These are phyloP conservation scores for Parauchenoglanis ngamensis DNA, from an alignment of 2,797 vertebrate genomes.

Conservation along the genomic window DNA sequence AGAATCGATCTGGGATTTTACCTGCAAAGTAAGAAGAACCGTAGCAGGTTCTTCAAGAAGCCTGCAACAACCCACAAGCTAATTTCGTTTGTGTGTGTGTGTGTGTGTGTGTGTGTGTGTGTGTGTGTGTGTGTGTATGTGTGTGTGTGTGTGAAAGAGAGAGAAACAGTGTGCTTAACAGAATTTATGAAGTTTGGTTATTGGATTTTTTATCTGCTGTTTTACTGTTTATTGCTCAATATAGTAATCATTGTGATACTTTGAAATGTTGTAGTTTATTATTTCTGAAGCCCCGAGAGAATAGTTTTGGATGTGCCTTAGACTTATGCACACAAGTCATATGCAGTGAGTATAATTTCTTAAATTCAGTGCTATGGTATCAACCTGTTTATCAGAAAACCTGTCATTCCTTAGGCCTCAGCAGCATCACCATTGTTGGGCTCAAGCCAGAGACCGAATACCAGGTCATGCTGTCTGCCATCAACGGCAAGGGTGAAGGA, in stretches of 20 bases:
- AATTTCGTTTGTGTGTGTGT: neutral
- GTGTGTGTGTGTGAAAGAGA: neutral
- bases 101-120: neutral
- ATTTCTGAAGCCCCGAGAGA: neutral
- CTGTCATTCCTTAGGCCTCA: conserved; percentile 72
- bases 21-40: neutral
- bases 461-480: conserved; percentile 85
- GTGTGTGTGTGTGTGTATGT: neutral
- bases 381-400: conserved; percentile 19
- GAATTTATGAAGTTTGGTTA: too few relatives aligned
- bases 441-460: conserved; percentile 91
- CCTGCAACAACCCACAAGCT: neutral
- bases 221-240: neutral
- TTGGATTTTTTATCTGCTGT: neutral
- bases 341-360: neutral
- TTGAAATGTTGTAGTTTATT: neutral
- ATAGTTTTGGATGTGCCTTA: neutral
- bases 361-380: neutral
- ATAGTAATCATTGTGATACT: neutral
- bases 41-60: neutral
- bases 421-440: conserved; percentile 80
- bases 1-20: neutral
- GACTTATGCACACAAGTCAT: neutral
- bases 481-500: conserved; percentile 93
- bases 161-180: neutral